A percentile compares a stretch with the other conserved stretches of the same genome.
phyloP scores from a whole-genome alignment of 2,888 invertebrate species.

The Cheilosia impressa region DNA sequence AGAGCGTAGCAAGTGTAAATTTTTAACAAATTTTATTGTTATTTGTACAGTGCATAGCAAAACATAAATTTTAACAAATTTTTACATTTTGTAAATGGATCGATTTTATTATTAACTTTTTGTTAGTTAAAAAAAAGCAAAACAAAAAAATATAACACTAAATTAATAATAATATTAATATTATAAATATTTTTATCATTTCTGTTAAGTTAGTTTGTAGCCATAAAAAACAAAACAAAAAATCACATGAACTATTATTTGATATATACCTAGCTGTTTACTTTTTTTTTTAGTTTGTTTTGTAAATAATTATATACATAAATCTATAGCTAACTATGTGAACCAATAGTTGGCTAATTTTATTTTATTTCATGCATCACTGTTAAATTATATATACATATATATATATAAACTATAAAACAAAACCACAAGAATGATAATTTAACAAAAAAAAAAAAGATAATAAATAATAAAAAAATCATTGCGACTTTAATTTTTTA shows the following conservation, averaged over 20 bases:
- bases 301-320: constrained; percentile 63
- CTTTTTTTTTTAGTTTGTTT: constrained; percentile 56
- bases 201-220: constrained; percentile 76
- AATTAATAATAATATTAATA: constrained; percentile 60
- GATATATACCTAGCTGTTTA: constrained; percentile 28
- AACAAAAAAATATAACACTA: constrained; percentile 59
- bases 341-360: constrained; percentile 48
- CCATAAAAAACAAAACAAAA: constrained; percentile 48
- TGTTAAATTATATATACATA: constrained; percentile 62
- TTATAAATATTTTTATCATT: constrained; percentile 62
- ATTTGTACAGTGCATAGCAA: constrained; percentile 73
- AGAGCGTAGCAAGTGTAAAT: constrained; percentile 45
- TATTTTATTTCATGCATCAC: constrained; percentile 71
- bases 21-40: constrained; percentile 73
- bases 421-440: constrained; percentile 27
- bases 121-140: constrained; percentile 73
- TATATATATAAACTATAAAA: not conserved
- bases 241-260: constrained; percentile 58
- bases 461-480: constrained; percentile 44
- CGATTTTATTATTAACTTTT: constrained; percentile 81
- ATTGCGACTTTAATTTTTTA: constrained; percentile 81
- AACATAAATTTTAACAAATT: constrained; percentile 53
- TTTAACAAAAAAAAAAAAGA: constrained; percentile 44
- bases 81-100: constrained; percentile 83
- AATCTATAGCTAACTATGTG: constrained; percentile 38